A percentile compares a stretch with the other conserved stretches of the same genome.
Evolutionary conservation across 2,797 vertebrate species (phyloP).

Genomic region (Falco rusticolus): DNA sequence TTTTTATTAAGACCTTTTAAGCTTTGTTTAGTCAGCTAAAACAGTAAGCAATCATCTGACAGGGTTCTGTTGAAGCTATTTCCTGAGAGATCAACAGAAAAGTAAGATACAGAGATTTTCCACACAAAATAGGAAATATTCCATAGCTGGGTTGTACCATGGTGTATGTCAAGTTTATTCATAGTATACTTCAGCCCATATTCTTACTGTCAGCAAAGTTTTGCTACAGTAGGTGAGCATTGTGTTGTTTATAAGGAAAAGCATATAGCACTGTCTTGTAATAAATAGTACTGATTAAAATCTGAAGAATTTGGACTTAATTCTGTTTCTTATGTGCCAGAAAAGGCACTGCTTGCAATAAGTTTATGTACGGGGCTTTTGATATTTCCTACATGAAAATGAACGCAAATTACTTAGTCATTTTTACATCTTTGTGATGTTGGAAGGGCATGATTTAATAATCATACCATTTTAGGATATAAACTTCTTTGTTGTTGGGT

Average conservation of each 20-base stretch:
- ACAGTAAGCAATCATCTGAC: neutral
- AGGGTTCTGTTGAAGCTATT: neutral
- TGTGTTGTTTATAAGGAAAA: neutral
- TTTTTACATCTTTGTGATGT: neutral
- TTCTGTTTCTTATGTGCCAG: neutral
- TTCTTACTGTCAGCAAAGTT: neutral
- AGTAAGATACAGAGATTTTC: neutral
- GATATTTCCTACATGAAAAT: neutral
- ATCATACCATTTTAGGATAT: neutral
- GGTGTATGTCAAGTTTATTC: neutral
- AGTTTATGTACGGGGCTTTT: neutral
- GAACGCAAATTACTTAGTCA: neutral
- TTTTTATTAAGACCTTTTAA: neutral
- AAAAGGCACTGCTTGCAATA: neutral
- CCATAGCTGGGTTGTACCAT: neutral
- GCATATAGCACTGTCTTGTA: neutral
- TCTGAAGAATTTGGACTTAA: neutral
- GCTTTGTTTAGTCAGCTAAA: neutral
- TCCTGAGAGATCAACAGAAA: neutral
- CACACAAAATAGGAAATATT: neutral
- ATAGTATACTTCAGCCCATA: too few species aligned
- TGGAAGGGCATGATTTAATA: neutral
- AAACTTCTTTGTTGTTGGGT: neutral
- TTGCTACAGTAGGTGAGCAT: neutral
- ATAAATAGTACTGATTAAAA: neutral